Evolutionary conservation across 2,113 vertebrate species (phyloP), one percentile per base, ranked within the genome.

Genomic region (Dendrocopos noguchii): DNA sequence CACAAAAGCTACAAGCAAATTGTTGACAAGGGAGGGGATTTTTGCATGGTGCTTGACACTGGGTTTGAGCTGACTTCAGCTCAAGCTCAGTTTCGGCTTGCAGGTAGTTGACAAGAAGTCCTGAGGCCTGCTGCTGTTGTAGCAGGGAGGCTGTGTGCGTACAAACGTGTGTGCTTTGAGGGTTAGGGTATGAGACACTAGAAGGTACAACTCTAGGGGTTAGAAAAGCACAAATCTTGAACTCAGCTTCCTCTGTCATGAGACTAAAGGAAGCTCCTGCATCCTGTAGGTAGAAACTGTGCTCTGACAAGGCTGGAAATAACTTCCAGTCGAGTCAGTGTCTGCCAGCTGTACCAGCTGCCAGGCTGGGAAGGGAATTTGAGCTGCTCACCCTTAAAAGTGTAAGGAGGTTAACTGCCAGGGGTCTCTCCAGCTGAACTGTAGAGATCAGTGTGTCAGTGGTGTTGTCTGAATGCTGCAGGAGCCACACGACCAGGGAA

Each of bases 401-500:
- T 22, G 9, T 47, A 11, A 52, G 31, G 25, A 55, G 10, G 17
- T 7, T 66, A 39, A 20, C 11, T 59, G 46, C 28, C 19, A 55
- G 75, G 36, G 59, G 53, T 29, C 17, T 44, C 29, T 68, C 5
- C 33, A 50, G n/a, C 36, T 68, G 7, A 28, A 22, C 29, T 12
- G 50, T 0, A 42, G 31, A 28, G 25, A n/a, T 82, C 2, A 4
- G 72, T 15, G 1, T 70, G 72, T 95, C 70, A 86, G 10, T 3
- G 29, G 60, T 33, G 20, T 68, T 55, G 27, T 93, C 80, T 89
- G 47, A 84, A 66, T 33, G 11, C 84, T 14, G 7, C 72, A 98
- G 98, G 98, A 90, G 17, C 84, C 21, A 25, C 65, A 1, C 97
- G 97, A n/a, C 92, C 97, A 25, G 98, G 97, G 86, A 98, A 96